Conservation (phyloP, 2,797 vertebrate genomes). For the Spinus olivaceus region DNA sequence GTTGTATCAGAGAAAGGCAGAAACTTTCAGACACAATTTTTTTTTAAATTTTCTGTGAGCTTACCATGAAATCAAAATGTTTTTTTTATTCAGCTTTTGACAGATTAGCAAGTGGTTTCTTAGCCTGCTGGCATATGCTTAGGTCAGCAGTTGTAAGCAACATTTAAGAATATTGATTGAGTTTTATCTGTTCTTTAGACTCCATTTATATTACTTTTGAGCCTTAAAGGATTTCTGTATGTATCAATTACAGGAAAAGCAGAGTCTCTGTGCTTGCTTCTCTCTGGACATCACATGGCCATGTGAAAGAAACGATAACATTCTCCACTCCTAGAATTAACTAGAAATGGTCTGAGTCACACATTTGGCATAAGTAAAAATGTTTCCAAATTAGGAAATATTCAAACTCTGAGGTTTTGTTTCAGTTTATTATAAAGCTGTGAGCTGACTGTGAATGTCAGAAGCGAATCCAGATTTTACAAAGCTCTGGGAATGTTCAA, state of each 20-base stretch:
- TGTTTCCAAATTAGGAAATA: conserved; percentile 41
- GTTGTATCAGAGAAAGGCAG: neutral
- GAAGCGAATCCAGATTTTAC: neutral
- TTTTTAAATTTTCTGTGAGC: neutral
- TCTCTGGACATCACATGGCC: conserved; percentile 5
- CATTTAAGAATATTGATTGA: conserved; percentile 11
- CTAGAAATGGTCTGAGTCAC: conserved; percentile 50
- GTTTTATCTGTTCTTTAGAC: neutral
- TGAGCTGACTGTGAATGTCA: conserved; percentile 21
- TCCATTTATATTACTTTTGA: neutral
- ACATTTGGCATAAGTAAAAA: conserved; percentile 12
- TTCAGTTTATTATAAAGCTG: conserved; percentile 12
- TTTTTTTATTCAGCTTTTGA: neutral
- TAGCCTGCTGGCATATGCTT: neutral
- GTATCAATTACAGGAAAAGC: neutral
- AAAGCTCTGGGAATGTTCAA: neutral
- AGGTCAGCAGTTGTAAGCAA: neutral
- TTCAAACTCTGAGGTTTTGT: neutral
- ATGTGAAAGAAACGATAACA: conserved; percentile 11
- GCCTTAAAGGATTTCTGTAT: neutral
- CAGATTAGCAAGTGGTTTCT: neutral
- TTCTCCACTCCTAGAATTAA: conserved; percentile 7
- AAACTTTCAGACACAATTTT: neutral
- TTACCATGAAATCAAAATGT: neutral
- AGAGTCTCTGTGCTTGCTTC: neutral